Percentiles rank a stretch among this genome's conserved stretches.
Conservation (phyloP, 2,797 vertebrate genomes). For the Ara ararauna region DNA sequence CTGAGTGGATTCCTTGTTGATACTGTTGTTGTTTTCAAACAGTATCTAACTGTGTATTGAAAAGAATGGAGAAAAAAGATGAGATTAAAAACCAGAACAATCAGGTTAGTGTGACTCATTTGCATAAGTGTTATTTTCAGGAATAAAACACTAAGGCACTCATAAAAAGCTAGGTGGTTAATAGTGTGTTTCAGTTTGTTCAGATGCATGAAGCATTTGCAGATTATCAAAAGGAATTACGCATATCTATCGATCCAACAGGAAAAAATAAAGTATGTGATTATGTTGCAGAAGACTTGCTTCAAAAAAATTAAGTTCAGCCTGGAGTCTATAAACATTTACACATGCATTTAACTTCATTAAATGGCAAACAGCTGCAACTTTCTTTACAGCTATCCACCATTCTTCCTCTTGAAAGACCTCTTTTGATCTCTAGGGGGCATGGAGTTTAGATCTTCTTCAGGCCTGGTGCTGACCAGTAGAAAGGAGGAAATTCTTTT, state of each 20-base stretch:
- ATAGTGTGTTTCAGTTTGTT: neutral
- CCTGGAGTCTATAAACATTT: conserved; percentile 60
- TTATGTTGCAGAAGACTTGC: neutral
- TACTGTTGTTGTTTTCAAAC: conserved; percentile 23
- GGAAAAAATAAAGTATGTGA: neutral
- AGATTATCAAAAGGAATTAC: neutral
- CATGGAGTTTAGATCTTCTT: conserved; percentile 8
- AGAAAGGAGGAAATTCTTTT: conserved; percentile 28
- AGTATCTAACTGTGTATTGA: neutral
- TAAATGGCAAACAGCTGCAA: conserved; percentile 65
- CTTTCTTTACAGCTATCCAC: conserved; percentile 20
- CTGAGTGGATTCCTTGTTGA: neutral
- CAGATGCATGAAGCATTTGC: neutral
- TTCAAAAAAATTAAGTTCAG: conserved; percentile 37
- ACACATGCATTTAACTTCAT: conserved; percentile 56
- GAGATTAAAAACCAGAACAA: neutral
- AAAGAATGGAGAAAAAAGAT: neutral
- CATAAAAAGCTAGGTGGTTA: neutral
- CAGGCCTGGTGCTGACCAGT: neutral
- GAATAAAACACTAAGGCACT: neutral
- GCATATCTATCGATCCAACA: neutral
- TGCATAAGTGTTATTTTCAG: neutral
- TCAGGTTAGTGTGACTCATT: neutral
- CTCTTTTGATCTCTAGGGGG: conserved; percentile 27
- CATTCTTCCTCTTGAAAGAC: conserved; percentile 42